phyloP scores from a whole-genome alignment of 2,113 vertebrate species.

The Calonectris borealis region DNA sequence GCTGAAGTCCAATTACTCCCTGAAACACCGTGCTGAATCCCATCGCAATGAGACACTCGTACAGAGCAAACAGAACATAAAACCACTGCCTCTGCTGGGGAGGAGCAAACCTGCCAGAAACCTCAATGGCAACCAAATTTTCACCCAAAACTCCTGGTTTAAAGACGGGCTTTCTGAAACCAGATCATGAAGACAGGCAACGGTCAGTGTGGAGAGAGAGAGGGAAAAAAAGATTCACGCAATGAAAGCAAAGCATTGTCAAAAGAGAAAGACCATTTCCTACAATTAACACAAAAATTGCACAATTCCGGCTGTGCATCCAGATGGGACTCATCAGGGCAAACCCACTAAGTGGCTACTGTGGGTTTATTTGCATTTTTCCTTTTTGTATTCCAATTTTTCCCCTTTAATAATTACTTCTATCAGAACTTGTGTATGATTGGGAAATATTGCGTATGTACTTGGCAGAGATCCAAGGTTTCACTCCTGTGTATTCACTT shows the following conservation, averaged over 20 bases:
- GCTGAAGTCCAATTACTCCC: neutral
- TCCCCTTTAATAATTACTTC: neutral
- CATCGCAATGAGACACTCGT: fast-evolving
- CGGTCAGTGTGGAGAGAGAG: neutral
- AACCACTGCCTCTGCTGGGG: neutral
- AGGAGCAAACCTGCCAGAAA: neutral
- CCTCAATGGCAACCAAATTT: fast-evolving
- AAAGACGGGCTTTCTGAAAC: neutral
- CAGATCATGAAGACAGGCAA: no score
- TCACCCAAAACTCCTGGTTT: neutral
- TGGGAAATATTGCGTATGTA: fast-evolving
- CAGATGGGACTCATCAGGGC: no score
- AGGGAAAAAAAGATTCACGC: fast-evolving
- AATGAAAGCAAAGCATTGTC: no score
- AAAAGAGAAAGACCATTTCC: neutral
- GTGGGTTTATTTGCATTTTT: neutral
- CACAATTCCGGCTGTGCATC: no score
- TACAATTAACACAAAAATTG: neutral
- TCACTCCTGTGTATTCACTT: neutral
- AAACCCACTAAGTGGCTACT: neutral
- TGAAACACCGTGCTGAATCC: neutral
- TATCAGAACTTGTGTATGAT: neutral
- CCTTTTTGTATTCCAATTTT: neutral
- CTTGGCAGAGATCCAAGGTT: neutral
- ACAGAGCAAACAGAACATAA: neutral